Conservation (phyloP, 2,113 vertebrate genomes). For the Leucoraja erinaceus region DNA sequence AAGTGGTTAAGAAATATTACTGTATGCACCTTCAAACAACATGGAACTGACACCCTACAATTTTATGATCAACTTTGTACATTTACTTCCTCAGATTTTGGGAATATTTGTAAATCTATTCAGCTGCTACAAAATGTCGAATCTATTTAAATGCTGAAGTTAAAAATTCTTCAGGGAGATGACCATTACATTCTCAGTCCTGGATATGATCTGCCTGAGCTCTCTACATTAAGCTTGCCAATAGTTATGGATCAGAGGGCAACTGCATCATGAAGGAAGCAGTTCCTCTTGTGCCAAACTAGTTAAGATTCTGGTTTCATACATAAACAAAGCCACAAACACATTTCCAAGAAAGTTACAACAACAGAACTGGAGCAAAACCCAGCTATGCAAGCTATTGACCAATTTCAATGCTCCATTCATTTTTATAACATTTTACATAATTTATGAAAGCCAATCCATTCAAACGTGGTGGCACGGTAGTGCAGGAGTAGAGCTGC, state of each 20-base stretch:
- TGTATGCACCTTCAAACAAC: not conserved
- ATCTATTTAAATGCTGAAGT: not conserved
- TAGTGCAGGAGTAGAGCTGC: no score
- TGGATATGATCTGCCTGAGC: not conserved
- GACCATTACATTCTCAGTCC: not conserved
- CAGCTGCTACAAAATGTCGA: not conserved
- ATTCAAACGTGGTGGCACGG: not conserved
- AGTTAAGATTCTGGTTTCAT: not conserved
- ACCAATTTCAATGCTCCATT: not conserved
- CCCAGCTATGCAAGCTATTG: not conserved
- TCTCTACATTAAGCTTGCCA: not conserved
- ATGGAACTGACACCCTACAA: not conserved
- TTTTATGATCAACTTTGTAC: not conserved
- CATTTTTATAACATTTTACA: not conserved
- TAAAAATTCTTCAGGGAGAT: not conserved
- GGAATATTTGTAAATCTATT: not conserved
- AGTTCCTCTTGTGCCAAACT: not conserved
- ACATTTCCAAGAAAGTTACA: not conserved
- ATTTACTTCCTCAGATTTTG: not conserved
- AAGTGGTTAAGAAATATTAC: not conserved
- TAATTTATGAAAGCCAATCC: not conserved
- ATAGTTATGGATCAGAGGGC: not conserved
- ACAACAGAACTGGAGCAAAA: not conserved
- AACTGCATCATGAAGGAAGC: not conserved
- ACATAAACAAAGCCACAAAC: not conserved